Percentiles rank a stretch among this genome's conserved stretches.
Conservation (phyloP, 2,888 invertebrate species). For the Philereme transversata region DNA sequence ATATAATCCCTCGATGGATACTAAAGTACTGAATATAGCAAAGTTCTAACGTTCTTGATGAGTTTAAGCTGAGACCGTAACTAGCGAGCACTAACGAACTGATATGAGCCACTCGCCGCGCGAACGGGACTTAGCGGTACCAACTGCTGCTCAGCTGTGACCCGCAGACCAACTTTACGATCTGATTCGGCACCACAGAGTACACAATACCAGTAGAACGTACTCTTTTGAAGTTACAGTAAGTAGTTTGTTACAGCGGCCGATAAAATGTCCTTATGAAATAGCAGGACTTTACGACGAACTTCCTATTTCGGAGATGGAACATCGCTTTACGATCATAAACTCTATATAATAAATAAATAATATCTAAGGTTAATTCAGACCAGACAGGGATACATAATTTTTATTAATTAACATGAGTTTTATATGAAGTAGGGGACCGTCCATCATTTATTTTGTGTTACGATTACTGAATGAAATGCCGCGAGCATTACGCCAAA, state of each 20-base stretch:
- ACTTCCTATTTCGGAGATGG: conserved; percentile 21
- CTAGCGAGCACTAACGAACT: neutral
- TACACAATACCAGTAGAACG: neutral
- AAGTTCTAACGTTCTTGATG: neutral
- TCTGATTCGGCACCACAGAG: conserved; percentile 11
- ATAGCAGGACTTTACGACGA: conserved; percentile 27
- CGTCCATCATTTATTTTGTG: neutral
- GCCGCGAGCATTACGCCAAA: no score
- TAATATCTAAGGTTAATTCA: no score
- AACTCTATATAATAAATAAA: conserved; percentile 2
- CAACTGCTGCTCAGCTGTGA: conserved; percentile 11
- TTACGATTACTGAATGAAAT: neutral
- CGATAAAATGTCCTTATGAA: conserved; percentile 14
- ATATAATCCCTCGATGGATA: no score
- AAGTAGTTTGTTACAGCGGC: conserved; percentile 7
- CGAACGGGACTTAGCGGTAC: neutral
- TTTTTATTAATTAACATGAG: conserved; percentile 12
- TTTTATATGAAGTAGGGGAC: conserved; percentile 10
- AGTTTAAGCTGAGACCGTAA: neutral
- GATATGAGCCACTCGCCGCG: neutral
- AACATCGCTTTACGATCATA: conserved; percentile 21
- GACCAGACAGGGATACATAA: no score
- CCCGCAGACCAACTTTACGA: conserved; percentile 23
- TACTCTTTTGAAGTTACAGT: conserved; percentile 14
- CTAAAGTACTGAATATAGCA: neutral